Conservation (phyloP, 2,797 vertebrate species). For the Acropternis orthonyx region DNA sequence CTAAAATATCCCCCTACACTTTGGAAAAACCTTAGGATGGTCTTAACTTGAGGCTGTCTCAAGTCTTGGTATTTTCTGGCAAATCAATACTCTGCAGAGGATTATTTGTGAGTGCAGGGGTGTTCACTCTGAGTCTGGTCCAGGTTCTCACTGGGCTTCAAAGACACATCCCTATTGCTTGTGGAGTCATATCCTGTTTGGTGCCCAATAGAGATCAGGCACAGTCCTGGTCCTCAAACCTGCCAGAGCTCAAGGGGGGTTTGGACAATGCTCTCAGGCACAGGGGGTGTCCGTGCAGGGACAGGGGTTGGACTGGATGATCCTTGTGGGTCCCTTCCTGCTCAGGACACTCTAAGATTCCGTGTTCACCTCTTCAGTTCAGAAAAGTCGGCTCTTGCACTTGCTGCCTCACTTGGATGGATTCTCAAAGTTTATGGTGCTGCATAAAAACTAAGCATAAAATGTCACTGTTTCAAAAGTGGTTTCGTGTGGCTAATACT, state of each 20-base stretch:
- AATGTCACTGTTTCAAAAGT: neutral
- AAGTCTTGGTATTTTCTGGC: neutral
- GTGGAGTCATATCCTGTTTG: fast-evolving
- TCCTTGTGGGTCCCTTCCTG: neutral
- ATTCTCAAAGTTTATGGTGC: neutral
- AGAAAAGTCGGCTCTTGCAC: neutral
- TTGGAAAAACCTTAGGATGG: neutral
- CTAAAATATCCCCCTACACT: neutral
- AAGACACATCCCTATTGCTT: neutral
- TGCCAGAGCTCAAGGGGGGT: neutral
- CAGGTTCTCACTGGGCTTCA: neutral
- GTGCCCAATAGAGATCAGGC: neutral
- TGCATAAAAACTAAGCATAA: neutral
- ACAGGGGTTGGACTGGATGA: neutral
- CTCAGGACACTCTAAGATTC: neutral
- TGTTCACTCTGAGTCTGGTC: neutral
- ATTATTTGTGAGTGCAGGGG: neutral
- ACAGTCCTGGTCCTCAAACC: neutral
- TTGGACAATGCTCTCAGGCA: neutral
- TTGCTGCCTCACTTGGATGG: neutral
- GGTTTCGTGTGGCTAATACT: neutral
- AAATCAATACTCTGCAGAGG: too few species aligned
- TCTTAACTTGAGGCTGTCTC: neutral
- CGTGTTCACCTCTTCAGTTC: neutral
- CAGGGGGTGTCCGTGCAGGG: neutral